Base-by-base conservation (phyloP, 2,888 invertebrate genomes). In the Plusia festucae region DNA sequence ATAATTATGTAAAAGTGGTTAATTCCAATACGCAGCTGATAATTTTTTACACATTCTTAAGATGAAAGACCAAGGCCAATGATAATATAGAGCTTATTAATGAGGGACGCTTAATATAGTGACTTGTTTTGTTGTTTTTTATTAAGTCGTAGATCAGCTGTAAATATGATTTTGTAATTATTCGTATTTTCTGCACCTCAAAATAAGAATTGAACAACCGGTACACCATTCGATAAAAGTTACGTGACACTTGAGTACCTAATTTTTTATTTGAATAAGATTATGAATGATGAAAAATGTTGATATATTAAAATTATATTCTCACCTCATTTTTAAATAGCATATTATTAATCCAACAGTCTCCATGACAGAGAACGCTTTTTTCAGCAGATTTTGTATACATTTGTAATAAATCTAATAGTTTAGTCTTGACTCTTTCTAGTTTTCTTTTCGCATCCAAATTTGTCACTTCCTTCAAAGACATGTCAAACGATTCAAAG, bases 291-390 rank as follows among this genome's bases (percentile, higher is more conserved):
- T n/a, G n/a, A n/a, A n/a, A n/a, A n/a, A n/a, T n/a, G n/a, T n/a
- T n/a, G n/a, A n/a, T n/a, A n/a, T n/a, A n/a, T n/a, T n/a, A n/a
- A n/a, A n/a, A n/a, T n/a, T n/a, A n/a, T n/a, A n/a, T n/a, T n/a
- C 86, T 78, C 73, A 92, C 92, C 77, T 88, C 79, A 55, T 84
- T 68, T 75, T 88, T 88, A 66, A 92, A 90, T 34, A 93, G 78
- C 68, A 91, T 88, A 70, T 92, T 91, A 69, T 91, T 93, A 5
- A 91, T 85, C 93, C 94, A 94, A 69, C 88, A 92, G 72, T 94
- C 94, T 22, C 94, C 93, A 58, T 94, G 94, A 70, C 93, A 93
- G 32, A 94, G 79, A 15, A 93, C 93, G 69, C 87, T 93, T 27
- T 76, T 82, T 16, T 85, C 84, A 32, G 79, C 81, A 13, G 92